phyloP scores from a whole-genome alignment of 1,140 invertebrate species.

The Dinoponera quadriceps region DNA sequence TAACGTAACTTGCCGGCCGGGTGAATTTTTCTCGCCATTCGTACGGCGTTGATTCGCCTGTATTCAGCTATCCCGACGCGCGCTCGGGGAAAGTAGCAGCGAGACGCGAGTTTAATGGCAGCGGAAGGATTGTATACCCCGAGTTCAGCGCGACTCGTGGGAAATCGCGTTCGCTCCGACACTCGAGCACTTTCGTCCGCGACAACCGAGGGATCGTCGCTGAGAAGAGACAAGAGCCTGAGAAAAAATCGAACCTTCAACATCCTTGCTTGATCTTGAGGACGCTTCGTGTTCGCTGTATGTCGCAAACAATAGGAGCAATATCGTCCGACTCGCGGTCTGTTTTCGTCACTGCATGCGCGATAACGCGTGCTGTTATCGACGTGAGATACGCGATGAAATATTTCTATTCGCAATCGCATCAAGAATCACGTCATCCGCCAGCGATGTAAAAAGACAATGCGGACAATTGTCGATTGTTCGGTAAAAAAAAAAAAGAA shows the following conservation, averaged over 20 bases:
- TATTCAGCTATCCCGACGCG: neutral
- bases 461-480: neutral
- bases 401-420: neutral
- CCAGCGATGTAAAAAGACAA: neutral
- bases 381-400: no score
- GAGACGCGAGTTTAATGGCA: slow-evolving; percentile 32
- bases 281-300: neutral
- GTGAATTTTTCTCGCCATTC: slow-evolving; percentile 1
- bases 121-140: slow-evolving; percentile 42
- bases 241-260: slow-evolving; percentile 40
- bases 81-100: slow-evolving; percentile 58
- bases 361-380: slow-evolving; percentile 1
- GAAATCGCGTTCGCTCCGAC: slow-evolving; percentile 67
- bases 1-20: slow-evolving; percentile 20
- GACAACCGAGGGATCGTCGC: neutral
- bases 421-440: neutral
- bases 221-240: slow-evolving; percentile 27
- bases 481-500: no score
- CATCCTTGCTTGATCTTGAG: slow-evolving; percentile 6
- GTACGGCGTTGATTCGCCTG: slow-evolving; percentile 26
- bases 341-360: neutral
- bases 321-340: neutral
- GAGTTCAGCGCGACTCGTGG: slow-evolving; percentile 65
- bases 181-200: slow-evolving; percentile 35
- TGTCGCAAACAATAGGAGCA: slow-evolving; percentile 23